phyloP scores from a whole-genome alignment of 2,888 invertebrate species.

The Heliconius sara region DNA sequence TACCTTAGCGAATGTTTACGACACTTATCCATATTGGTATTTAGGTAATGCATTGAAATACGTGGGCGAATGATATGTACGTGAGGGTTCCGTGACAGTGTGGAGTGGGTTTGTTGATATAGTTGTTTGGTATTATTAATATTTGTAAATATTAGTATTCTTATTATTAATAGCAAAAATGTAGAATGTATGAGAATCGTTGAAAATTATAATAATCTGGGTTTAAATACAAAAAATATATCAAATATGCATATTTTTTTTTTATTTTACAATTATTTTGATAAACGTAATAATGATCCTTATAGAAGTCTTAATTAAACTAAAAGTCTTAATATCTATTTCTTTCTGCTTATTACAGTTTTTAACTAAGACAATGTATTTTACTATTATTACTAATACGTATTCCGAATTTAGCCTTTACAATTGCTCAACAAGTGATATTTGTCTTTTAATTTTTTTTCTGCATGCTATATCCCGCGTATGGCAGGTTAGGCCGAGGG shows the following conservation, averaged over 20 bases:
- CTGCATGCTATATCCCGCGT: no score
- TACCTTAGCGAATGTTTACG: slow-evolving; percentile 49
- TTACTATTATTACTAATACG: background rate
- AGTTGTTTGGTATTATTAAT: background rate
- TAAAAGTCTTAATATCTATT: no score
- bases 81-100: slow-evolving; percentile 37
- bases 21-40: slow-evolving; percentile 50
- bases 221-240: no score
- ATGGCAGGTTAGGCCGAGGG: no score
- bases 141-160: background rate
- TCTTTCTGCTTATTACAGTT: background rate
- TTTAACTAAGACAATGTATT: background rate
- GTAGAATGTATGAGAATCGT: background rate
- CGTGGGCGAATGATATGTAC: slow-evolving; percentile 43
- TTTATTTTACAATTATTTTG: no score
- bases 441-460: background rate
- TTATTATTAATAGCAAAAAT: background rate
- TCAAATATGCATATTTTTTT: no score
- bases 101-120: background rate
- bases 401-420: background rate
- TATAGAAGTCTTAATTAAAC: background rate
- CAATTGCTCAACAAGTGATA: background rate
- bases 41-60: slow-evolving; percentile 46
- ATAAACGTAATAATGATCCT: no score
- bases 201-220: background rate